phyloP scores from a whole-genome alignment of 2,113 vertebrate genomes.

The Coryphaenoides rupestris region DNA sequence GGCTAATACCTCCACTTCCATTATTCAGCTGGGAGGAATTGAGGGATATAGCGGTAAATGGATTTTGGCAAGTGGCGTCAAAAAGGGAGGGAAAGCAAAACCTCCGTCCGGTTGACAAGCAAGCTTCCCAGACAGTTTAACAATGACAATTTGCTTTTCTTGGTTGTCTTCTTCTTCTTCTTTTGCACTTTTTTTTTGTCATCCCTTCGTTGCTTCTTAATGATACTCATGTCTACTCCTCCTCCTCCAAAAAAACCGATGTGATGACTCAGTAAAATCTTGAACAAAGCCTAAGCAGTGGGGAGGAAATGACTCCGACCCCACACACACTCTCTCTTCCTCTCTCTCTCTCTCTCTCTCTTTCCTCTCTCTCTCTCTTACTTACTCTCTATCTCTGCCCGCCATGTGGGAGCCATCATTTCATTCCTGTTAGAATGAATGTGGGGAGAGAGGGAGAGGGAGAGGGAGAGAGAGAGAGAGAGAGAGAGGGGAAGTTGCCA shows the following conservation, averaged over 20 bases:
- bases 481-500: neutral
- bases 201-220: no score
- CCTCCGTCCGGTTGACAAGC: no score
- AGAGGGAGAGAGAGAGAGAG: neutral
- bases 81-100: no score
- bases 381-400: neutral
- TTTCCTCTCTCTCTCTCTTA: neutral
- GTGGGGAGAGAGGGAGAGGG: neutral
- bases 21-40: slow-evolving; percentile 29
- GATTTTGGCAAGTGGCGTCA: no score
- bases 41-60: slow-evolving; percentile 15
- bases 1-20: slow-evolving; percentile 21
- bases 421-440: slow-evolving; percentile 35
- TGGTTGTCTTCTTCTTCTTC: neutral
- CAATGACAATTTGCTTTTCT: no score
- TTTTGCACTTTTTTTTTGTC: no score
- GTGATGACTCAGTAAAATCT: slow-evolving; percentile 37
- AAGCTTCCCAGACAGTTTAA: no score
- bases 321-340: slow-evolving; percentile 1
- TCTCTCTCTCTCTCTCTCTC: neutral
- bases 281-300: slow-evolving; percentile 1
- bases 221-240: no score
- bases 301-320: slow-evolving; percentile 23
- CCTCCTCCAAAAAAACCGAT: neutral
- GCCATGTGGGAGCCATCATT: slow-evolving; percentile 44